phyloP scores from a whole-genome alignment of 1,140 invertebrate species.

The Drosophila burlai region DNA sequence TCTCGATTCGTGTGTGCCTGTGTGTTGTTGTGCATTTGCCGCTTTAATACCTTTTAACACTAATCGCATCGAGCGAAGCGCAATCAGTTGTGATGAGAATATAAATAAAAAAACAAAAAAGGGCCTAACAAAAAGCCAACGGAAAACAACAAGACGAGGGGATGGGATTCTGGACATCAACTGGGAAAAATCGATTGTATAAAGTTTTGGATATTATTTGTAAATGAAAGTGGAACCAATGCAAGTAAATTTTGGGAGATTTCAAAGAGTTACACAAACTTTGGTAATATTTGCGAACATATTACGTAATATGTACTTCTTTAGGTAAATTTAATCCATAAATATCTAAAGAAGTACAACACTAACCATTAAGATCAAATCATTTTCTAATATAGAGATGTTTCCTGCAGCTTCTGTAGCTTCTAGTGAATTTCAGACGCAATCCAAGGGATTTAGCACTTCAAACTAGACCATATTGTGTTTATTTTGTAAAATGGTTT shows the following conservation, averaged over 20 bases:
- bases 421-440: no score
- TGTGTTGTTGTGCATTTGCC: constrained; percentile 78
- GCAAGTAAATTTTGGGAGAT: background rate
- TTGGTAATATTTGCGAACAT: background rate
- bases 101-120: constrained; percentile 72
- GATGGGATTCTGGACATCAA: constrained; percentile 49
- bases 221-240: background rate
- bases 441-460: no score
- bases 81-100: constrained; percentile 84
- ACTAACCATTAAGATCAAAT: no score
- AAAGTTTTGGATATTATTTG: no score
- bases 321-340: no score
- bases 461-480: no score
- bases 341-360: no score
- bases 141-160: constrained; percentile 31
- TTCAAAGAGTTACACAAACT: background rate
- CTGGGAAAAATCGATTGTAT: background rate
- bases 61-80: constrained; percentile 82
- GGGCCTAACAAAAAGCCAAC: constrained; percentile 52
- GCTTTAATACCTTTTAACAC: constrained; percentile 84
- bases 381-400: no score
- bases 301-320: no score
- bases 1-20: constrained; percentile 23
- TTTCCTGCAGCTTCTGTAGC: no score
- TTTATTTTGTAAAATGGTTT: no score